Conservation (phyloP, 2,113 vertebrate species). For the Pipa parva region DNA sequence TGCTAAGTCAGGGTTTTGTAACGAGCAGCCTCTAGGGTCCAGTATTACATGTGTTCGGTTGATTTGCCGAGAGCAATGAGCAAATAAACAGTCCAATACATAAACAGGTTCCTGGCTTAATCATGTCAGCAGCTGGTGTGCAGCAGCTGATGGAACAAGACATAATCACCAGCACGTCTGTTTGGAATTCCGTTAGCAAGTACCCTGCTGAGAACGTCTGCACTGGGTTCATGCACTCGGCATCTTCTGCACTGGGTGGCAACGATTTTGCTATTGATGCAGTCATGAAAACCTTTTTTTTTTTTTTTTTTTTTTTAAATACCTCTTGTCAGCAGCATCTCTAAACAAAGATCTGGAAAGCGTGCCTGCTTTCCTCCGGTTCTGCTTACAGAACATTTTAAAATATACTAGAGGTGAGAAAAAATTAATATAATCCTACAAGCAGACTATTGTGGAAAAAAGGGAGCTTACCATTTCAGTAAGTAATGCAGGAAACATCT, state of each 20-base stretch:
- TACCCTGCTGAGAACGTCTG: conserved; percentile 18
- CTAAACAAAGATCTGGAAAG: neutral
- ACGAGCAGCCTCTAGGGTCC: conserved; percentile 34
- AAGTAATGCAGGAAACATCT: neutral
- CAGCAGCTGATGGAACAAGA: conserved; percentile 29
- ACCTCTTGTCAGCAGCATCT: conserved; percentile 32
- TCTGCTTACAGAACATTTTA: neutral
- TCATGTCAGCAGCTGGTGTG: conserved; percentile 40
- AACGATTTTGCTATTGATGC: conserved; percentile 20
- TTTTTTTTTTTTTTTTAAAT: too few species aligned
- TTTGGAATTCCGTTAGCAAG: conserved; percentile 24
- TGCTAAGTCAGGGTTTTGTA: conserved; percentile 42
- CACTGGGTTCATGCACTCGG: conserved; percentile 2
- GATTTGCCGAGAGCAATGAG: conserved; percentile 39
- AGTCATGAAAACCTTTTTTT: conserved; percentile 33
- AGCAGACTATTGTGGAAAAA: neutral
- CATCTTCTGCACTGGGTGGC: conserved; percentile 26
- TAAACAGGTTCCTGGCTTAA: conserved; percentile 42
- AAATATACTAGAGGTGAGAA: conserved; percentile 1
- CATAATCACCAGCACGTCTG: conserved; percentile 34
- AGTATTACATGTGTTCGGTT: conserved; percentile 38
- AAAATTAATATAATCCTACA: neutral
- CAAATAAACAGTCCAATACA: conserved; percentile 42
- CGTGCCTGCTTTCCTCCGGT: neutral
- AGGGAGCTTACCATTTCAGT: neutral